Percentiles rank a stretch among this genome's conserved stretches.
phyloP scores from a whole-genome alignment of 1,140 invertebrate species.

The Pseudobourletiella spinata region DNA sequence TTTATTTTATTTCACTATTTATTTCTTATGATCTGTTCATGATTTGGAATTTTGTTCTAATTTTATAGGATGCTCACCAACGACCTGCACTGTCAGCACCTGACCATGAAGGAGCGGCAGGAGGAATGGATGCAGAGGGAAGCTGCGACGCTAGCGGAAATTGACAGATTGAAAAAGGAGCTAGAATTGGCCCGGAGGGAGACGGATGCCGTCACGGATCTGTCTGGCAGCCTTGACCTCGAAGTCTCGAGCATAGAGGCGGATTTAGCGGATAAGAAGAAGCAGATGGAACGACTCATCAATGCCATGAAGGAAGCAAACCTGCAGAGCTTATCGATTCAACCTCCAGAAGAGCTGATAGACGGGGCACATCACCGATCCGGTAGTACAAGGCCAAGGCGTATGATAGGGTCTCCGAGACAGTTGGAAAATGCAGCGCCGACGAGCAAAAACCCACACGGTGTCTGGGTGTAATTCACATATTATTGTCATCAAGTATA shows the following conservation, averaged over 20 bases:
- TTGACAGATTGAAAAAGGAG: slow-evolving; percentile 69
- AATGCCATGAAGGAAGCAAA: slow-evolving; percentile 87
- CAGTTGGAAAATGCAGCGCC: slow-evolving; percentile 86
- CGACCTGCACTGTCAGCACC: slow-evolving; percentile 45
- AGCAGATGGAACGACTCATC: slow-evolving; percentile 72
- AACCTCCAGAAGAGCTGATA: slow-evolving; percentile 52
- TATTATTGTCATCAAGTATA: neutral
- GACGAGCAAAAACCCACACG: slow-evolving; percentile 89
- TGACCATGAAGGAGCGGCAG: slow-evolving; percentile 35
- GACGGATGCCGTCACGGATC: slow-evolving; percentile 66
- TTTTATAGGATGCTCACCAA: slow-evolving; percentile 50
- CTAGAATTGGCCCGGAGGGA: slow-evolving; percentile 57
- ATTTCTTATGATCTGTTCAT: neutral
- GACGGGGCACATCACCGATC: slow-evolving; percentile 63
- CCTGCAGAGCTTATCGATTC: slow-evolving; percentile 72
- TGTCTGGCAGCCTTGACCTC: slow-evolving; percentile 67
- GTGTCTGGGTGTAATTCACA: slow-evolving; percentile 77
- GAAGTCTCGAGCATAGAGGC: slow-evolving; percentile 47
- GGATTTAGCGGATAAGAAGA: slow-evolving; percentile 49
- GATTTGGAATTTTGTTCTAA: too few species aligned
- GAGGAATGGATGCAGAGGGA: slow-evolving; percentile 57
- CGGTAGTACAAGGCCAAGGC: slow-evolving; percentile 60
- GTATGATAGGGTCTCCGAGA: slow-evolving; percentile 80
- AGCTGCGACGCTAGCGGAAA: slow-evolving; percentile 61
- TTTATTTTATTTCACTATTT: too few species aligned